phyloP scores from a whole-genome alignment of 2,113 vertebrate species.

The Recurvirostra avosetta region DNA sequence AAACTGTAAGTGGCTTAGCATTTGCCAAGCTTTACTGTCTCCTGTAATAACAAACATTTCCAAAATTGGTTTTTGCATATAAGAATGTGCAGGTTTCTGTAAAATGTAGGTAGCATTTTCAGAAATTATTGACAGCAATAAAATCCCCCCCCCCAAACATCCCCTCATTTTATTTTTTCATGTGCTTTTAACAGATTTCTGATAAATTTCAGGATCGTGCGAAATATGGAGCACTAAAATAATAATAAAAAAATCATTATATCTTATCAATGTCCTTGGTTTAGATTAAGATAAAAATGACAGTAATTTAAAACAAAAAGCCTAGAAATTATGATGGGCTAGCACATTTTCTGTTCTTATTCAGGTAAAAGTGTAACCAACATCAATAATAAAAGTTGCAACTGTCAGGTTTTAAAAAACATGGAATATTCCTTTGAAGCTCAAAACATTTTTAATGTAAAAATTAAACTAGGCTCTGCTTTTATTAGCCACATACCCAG shows the following conservation, averaged over 20 bases:
- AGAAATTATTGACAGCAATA: background rate
- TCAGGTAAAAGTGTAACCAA: background rate
- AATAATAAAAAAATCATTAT: background rate
- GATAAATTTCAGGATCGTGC: background rate
- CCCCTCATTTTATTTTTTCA: background rate
- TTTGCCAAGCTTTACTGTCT: background rate
- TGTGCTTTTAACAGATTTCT: background rate
- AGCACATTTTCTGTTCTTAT: background rate
- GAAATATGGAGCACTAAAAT: background rate
- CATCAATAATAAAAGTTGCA: background rate
- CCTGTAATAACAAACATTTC: background rate
- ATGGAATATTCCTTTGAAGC: background rate
- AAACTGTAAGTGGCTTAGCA: background rate
- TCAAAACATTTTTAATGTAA: background rate
- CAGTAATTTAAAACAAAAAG: background rate
- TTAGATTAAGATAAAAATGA: background rate
- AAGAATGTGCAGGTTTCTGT: background rate
- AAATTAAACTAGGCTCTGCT: background rate
- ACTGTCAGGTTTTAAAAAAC: background rate
- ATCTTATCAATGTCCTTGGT: background rate
- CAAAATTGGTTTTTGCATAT: background rate
- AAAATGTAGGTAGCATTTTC: background rate
- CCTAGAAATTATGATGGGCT: background rate
- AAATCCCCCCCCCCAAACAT: accelerated
- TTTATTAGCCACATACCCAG: background rate